Conservation (phyloP, 2,797 vertebrate species). For the Cuniculus paca region DNA sequence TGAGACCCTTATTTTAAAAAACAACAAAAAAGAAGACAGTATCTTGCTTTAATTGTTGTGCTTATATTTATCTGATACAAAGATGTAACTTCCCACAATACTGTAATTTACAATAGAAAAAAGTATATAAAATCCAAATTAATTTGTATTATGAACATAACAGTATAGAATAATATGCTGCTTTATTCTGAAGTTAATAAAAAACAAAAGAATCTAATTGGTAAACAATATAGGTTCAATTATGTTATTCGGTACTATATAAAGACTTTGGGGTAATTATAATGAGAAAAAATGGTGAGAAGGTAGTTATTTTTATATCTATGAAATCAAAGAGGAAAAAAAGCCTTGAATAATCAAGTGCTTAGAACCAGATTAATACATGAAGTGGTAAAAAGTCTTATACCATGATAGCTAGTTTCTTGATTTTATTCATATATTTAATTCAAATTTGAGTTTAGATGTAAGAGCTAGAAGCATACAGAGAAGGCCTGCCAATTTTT, state of each 20-base stretch:
- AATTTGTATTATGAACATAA: not conserved
- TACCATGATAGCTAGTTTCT: not conserved
- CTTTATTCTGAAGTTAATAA: not conserved
- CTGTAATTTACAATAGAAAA: not conserved
- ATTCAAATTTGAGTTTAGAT: not conserved
- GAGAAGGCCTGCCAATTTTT: not conserved
- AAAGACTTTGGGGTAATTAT: not conserved
- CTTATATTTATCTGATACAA: constrained; percentile 5
- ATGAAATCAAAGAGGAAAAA: not conserved
- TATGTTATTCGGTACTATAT: not conserved
- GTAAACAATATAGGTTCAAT: not conserved
- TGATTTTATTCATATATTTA: not conserved
- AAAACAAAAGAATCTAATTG: not conserved
- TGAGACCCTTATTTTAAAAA: too few species aligned
- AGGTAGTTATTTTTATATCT: not conserved
- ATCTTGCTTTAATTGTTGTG: not conserved
- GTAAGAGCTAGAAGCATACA: not conserved
- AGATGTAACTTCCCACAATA: not conserved
- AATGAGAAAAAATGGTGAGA: not conserved
- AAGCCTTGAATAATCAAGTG: not conserved
- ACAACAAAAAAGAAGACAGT: not conserved
- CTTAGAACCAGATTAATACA: not conserved
- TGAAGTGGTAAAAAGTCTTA: not conserved
- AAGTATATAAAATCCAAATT: not conserved
- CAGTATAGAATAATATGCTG: not conserved